A percentile compares a stretch with the other conserved stretches of the same genome.
Evolutionary conservation across 2,888 invertebrate species (phyloP).

Genomic region (Neoitamus cyanurus): DNA sequence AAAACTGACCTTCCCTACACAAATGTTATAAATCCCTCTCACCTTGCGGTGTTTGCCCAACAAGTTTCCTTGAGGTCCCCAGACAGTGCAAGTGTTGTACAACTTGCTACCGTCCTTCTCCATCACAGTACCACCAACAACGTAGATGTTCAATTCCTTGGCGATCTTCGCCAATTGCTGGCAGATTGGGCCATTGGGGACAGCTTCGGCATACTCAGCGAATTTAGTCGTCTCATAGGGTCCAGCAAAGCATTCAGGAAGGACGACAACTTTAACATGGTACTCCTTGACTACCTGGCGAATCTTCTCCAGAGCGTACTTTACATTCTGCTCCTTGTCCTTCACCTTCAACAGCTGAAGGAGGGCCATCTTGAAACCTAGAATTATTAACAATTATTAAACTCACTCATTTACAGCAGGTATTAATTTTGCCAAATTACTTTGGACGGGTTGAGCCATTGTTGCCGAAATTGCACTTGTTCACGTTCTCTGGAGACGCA

Average conservation of each 20-base stretch:
- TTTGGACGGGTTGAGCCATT: conserved; percentile 7
- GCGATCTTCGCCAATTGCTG: conserved; percentile 79
- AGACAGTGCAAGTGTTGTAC: conserved; percentile 91
- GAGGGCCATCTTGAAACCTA: conserved; percentile 73
- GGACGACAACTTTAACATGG: conserved; percentile 73
- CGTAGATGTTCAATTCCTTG: conserved; percentile 77
- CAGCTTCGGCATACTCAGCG: conserved; percentile 82
- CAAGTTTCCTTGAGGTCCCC: conserved; percentile 81
- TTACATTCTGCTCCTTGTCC: conserved; percentile 78
- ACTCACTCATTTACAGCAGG: background rate
- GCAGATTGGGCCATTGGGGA: conserved; percentile 83
- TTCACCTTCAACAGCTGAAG: conserved; percentile 80
- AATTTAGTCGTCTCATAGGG: conserved; percentile 89
- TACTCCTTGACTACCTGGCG: conserved; percentile 72
- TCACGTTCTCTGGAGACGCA: background rate
- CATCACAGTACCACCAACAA: conserved; percentile 92
- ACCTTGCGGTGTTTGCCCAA: conserved; percentile 88
- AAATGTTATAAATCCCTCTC: conserved; percentile 37
- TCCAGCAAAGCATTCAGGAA: conserved; percentile 94
- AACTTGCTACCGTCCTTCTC: conserved; percentile 75
- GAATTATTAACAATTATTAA: background rate
- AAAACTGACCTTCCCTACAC: background rate
- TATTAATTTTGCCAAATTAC: background rate
- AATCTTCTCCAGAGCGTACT: conserved; percentile 75
- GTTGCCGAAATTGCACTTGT: background rate